phyloP scores from a whole-genome alignment of 2,797 vertebrate genomes.

The Chaetophractus vellerosus region DNA sequence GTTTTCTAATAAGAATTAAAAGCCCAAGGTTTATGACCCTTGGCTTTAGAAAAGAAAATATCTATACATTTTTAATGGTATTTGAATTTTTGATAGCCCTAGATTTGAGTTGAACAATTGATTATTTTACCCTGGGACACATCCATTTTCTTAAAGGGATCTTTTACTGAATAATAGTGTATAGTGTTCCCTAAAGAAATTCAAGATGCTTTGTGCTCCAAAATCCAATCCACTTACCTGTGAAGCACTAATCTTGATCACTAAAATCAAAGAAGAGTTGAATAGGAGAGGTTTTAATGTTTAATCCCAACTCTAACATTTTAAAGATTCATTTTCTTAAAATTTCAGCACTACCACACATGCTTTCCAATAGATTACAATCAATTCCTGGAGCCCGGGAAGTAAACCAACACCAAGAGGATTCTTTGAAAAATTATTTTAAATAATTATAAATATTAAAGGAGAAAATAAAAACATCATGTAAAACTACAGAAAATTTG shows the following conservation, averaged over 20 bases:
- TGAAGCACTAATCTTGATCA: not conserved
- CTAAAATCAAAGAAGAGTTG: not conserved
- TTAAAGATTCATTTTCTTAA: constrained; percentile 47
- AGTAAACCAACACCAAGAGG: not conserved
- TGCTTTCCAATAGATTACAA: not conserved
- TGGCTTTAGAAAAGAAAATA: not conserved
- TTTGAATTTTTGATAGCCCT: not conserved
- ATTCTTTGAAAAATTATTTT: not conserved
- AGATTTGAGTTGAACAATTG: not conserved
- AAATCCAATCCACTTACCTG: not conserved
- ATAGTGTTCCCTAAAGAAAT: not conserved
- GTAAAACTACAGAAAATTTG: not conserved
- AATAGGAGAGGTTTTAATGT: not conserved
- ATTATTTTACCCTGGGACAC: not conserved
- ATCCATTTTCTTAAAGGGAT: not conserved
- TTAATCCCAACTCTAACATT: not conserved
- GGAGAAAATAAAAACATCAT: not conserved
- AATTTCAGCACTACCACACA: not conserved
- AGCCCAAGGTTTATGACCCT: not conserved
- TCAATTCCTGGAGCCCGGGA: not conserved
- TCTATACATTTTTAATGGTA: not conserved
- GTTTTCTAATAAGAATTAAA: not conserved
- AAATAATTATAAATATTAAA: constrained; percentile 8
- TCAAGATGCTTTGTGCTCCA: not conserved
- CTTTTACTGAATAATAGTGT: not conserved